Conservation (phyloP, 2,113 vertebrate species). For the Pithys albifrons region DNA sequence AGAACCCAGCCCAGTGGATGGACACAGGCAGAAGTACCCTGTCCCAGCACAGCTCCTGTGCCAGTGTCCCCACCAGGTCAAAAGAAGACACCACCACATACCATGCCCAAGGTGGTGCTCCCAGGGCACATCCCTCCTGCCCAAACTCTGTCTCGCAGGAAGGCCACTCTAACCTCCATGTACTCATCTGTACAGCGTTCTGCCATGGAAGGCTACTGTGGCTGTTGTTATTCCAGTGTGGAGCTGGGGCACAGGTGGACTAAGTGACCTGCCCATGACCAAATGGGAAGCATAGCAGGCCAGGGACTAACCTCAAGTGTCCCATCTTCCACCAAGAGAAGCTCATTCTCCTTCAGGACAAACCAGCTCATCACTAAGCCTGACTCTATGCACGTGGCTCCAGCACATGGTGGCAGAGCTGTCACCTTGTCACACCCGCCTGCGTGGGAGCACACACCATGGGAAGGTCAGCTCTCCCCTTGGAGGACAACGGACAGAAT, state of each 20-base stretch:
- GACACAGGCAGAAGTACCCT: background rate
- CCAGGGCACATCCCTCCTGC: background rate
- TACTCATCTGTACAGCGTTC: background rate
- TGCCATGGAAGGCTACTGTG: fast-evolving
- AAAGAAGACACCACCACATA: fast-evolving
- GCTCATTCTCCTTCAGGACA: background rate
- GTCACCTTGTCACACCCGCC: fast-evolving
- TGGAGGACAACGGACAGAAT: background rate
- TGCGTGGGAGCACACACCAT: fast-evolving
- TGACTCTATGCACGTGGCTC: fast-evolving
- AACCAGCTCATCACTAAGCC: background rate
- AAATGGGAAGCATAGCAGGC: fast-evolving
- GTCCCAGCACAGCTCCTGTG: background rate
- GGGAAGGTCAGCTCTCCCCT: background rate
- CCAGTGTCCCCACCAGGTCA: background rate
- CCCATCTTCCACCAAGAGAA: background rate
- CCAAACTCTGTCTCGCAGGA: fast-evolving
- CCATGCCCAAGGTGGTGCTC: fast-evolving
- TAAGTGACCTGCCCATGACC: background rate
- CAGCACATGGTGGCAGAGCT: background rate
- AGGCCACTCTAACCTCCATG: background rate
- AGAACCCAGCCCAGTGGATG: fast-evolving
- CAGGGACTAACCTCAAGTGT: background rate
- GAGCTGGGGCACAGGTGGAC: background rate
- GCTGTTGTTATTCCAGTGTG: fast-evolving